Evolutionary conservation across 1,140 invertebrate species (phyloP), one percentile per base, ranked within the genome.

Genomic region (Drosophila lini): DNA sequence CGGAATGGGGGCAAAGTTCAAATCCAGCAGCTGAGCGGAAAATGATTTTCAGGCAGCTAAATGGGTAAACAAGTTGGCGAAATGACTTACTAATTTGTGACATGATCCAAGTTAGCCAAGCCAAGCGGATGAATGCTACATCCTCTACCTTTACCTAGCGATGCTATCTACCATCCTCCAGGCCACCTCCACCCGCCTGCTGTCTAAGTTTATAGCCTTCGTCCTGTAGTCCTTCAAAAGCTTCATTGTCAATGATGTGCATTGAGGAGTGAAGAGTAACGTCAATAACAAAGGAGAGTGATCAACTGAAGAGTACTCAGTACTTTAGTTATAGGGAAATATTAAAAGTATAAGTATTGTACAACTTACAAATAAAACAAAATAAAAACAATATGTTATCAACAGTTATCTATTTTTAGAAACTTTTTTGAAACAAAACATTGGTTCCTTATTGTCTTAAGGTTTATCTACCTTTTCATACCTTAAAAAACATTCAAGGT

Each of bases 11-110:
- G 38, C 60, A 63, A 47, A 63, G 74, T 15, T 73, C 31, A 59
- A n/a, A 50, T 56, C 65, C 42, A 57, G 34, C 34, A 58, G 28
- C 45, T 45, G 28, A 62, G 61, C 25, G 45, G 61, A 25, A 47
- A 57, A 69, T 69, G 32, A 50, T 38, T 50, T 70, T 70, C 67
- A 71, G 62, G 65, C 65, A 70, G 53, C 71, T 57, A 75, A 75
- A 64, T 74, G 73, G 60, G 74, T 62, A 77, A 68, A 68, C 71
- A 77, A 61, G 76, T 68, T 44, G 69, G 52, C 74, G 60, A 80
- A 79, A 67, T 89, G 85, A 89, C 80, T 90, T 89, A 90, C 80
- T 89, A 89, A 89, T 89, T 89, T 89, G 84, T 69, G 85, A 90
- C 77, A 89, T 84, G 84, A 89, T 89, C 67, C 85, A 81, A 78